These are phyloP conservation scores for Oryzias dopingdopingensis DNA, from an alignment of 2,797 vertebrate genomes.

Conservation along the genomic window DNA sequence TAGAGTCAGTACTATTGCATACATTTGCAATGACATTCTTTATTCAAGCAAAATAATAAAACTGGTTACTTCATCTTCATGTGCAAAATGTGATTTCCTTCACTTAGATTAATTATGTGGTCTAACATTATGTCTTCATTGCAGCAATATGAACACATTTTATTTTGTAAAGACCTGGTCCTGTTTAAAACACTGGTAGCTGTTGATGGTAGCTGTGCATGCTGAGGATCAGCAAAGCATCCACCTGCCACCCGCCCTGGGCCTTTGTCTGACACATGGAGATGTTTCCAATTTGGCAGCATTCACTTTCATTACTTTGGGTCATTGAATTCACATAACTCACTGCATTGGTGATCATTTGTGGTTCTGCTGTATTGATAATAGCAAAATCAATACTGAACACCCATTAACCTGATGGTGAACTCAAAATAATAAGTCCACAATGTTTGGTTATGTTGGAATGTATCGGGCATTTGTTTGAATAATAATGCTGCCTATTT, in stretches of 20 bases:
- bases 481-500: background rate
- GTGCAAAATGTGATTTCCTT: no score
- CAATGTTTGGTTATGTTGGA: background rate
- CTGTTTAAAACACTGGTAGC: constrained; percentile 18
- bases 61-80: no score
- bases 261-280: constrained; percentile 57
- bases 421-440: constrained; percentile 17
- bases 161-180: constrained; percentile 2
- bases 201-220: constrained; percentile 22
- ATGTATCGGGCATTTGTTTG: no score
- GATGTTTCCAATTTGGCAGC: constrained; percentile 7
- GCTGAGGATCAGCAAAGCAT: constrained; percentile 47
- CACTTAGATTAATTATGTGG: no score
- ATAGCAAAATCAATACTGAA: constrained; percentile 52
- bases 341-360: constrained; percentile 17
- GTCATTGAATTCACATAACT: constrained; percentile 8
- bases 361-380: constrained; percentile 19
- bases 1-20: background rate
- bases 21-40: no score
- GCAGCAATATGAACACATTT: no score
- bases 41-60: no score
- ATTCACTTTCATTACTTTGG: constrained; percentile 14
- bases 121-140: no score
- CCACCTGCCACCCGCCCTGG: constrained; percentile 60
- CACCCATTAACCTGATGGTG: constrained; percentile 36